These are phyloP conservation scores for Lynx canadensis DNA, from an alignment of 2,113 vertebrate genomes.

Conservation along the genomic window DNA sequence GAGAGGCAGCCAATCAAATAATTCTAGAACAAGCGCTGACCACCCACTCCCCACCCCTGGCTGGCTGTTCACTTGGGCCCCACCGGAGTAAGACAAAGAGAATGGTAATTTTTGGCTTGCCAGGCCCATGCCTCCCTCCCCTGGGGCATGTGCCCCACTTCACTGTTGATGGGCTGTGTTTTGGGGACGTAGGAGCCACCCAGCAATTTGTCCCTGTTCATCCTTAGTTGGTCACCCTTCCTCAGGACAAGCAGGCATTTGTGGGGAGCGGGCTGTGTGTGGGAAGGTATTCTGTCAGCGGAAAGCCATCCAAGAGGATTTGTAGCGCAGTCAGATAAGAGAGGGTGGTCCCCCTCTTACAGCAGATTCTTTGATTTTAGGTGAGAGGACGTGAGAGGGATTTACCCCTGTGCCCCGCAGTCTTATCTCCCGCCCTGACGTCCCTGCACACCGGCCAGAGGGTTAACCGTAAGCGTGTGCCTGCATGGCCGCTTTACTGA, in stretches of 20 bases:
- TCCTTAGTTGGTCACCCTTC: background rate
- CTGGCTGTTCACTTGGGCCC: conserved; percentile 57
- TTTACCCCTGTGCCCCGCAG: conserved; percentile 58
- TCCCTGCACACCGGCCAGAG: conserved; percentile 77
- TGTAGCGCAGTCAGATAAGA: conserved; percentile 75
- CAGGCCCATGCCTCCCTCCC: conserved; percentile 3
- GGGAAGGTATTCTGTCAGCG: background rate
- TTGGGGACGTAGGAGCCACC: background rate
- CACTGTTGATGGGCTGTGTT: background rate
- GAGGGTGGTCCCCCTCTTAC: conserved; percentile 73
- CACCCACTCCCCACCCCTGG: background rate
- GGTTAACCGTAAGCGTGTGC: conserved; percentile 81
- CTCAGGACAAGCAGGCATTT: background rate
- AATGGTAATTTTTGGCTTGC: conserved; percentile 30
- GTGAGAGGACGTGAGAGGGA: conserved; percentile 80
- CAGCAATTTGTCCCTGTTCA: background rate
- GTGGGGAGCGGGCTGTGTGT: background rate
- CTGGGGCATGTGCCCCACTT: conserved; percentile 3
- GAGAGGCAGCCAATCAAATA: background rate
- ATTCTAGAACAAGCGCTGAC: conserved; percentile 36
- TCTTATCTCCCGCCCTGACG: conserved; percentile 73
- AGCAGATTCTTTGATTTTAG: conserved; percentile 82
- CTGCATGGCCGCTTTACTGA: conserved; percentile 88
- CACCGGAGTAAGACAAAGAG: conserved; percentile 9
- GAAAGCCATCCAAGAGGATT: background rate